A percentile compares a stretch with the other conserved stretches of the same genome.
Conservation (phyloP, 2,888 invertebrate species). For the Polyommatus icarus region DNA sequence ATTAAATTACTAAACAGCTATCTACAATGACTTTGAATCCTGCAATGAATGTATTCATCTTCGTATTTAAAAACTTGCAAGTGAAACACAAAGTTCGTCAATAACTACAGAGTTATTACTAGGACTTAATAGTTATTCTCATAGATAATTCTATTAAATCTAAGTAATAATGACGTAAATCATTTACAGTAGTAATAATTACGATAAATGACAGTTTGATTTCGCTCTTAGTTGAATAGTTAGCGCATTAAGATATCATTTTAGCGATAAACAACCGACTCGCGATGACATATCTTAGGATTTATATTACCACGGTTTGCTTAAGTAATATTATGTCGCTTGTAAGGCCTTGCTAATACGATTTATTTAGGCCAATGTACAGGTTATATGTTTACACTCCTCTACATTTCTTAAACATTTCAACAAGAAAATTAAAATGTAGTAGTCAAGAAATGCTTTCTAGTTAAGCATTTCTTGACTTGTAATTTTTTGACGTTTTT, state of each 20-base stretch:
- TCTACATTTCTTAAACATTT: too few species aligned
- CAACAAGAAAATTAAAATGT: too few species aligned
- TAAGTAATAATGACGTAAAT: neutral
- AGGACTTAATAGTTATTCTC: neutral
- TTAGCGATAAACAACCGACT: neutral
- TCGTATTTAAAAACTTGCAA: neutral
- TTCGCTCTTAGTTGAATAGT: neutral
- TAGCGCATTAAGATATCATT: conserved; percentile 13
- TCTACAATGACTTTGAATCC: too few species aligned
- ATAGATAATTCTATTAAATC: neutral
- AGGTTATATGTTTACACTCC: too few species aligned
- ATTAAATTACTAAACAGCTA: too few species aligned
- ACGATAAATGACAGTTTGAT: conserved; percentile 8
- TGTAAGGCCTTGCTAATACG: neutral
- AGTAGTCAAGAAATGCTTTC: too few species aligned
- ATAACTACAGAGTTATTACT: neutral
- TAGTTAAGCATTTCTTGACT: too few species aligned
- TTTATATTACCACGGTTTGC: conserved; percentile 7
- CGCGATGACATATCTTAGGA: conserved; percentile 6
- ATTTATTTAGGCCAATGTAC: neutral
- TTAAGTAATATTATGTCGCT: neutral
- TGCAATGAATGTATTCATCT: too few species aligned
- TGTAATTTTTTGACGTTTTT: too few species aligned
- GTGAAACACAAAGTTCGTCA: neutral
- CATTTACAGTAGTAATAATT: neutral